Percentiles rank a stretch among this genome's conserved stretches.
Conservation (phyloP, 35 echinoderm and acorn worm species). For the Heliocidaris tuberculata region DNA sequence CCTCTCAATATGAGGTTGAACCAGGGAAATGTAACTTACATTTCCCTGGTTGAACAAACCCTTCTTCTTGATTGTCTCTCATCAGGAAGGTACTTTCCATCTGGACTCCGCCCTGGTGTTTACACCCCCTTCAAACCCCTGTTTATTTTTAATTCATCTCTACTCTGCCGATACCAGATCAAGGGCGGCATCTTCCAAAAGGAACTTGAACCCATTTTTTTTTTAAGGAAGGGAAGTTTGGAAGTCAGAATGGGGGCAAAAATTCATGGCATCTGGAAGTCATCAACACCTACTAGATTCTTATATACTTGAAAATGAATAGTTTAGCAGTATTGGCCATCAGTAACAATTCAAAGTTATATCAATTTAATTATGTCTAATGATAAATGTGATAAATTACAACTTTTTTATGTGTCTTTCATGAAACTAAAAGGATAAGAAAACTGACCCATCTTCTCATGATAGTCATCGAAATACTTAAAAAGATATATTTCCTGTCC, state of each 20-base stretch:
- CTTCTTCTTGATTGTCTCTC: not conserved
- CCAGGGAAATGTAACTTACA: too few species aligned
- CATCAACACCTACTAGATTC: not conserved
- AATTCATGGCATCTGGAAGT: not conserved
- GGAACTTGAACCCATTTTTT: not conserved
- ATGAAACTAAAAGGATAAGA: too few species aligned
- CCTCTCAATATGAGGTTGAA: too few species aligned
- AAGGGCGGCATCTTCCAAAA: slow-evolving; percentile 14
- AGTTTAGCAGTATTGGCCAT: too few species aligned
- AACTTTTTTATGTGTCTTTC: too few species aligned
- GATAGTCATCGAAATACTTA: too few species aligned
- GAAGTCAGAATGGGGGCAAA: not conserved
- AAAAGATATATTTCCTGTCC: too few species aligned
- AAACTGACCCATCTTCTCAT: too few species aligned
- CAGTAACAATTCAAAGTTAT: too few species aligned
- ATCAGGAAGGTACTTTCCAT: not conserved
- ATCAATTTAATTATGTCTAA: too few species aligned
- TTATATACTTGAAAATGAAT: not conserved
- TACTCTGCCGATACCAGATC: not conserved
- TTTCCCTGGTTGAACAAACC: too few species aligned
- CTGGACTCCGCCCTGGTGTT: not conserved
- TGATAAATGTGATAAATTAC: too few species aligned
- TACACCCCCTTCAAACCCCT: not conserved
- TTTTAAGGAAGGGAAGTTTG: not conserved
- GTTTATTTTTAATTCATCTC: slow-evolving; percentile 31